Conservation (phyloP, 2,888 invertebrate species). For the Erannis defoliaria region DNA sequence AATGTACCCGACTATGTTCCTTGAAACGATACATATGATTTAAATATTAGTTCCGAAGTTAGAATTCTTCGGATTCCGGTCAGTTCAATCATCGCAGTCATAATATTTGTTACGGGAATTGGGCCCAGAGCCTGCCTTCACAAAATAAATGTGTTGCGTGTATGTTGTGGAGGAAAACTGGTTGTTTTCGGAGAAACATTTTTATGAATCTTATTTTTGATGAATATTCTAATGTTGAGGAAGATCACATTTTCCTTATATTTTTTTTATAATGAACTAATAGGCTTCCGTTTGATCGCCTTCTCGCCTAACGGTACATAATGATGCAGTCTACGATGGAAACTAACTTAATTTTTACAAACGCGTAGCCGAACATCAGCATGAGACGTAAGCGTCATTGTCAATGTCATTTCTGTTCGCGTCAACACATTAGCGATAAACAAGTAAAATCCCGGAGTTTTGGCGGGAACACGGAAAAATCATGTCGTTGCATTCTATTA, state of each 20-base stretch:
- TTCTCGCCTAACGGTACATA: background rate
- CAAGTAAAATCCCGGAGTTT: too few species aligned
- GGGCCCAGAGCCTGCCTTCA: conserved; percentile 4
- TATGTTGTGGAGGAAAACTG: conserved; percentile 25
- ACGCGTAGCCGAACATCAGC: too few species aligned
- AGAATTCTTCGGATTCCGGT: conserved; percentile 26
- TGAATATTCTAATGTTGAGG: conserved; percentile 1
- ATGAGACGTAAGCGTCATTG: too few species aligned
- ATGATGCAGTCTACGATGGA: too few species aligned
- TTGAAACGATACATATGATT: conserved; percentile 10
- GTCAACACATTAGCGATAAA: too few species aligned
- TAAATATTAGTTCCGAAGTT: conserved; percentile 18
- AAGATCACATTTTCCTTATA: conserved; percentile 23
- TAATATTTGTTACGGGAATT: conserved; percentile 28
- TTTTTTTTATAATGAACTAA: background rate
- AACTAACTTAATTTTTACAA: too few species aligned
- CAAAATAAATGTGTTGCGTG: conserved; percentile 21
- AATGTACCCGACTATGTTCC: background rate
- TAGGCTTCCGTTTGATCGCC: background rate
- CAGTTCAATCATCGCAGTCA: conserved; percentile 17
- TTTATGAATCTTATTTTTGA: conserved; percentile 7
- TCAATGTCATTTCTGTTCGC: too few species aligned
- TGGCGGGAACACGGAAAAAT: too few species aligned
- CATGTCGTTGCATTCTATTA: too few species aligned
- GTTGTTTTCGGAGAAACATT: conserved; percentile 18